Percentiles rank a stretch among this genome's conserved stretches.
Evolutionary conservation across 2,113 vertebrate genomes (phyloP).

Genomic region (Rhynchomys soricoides): DNA sequence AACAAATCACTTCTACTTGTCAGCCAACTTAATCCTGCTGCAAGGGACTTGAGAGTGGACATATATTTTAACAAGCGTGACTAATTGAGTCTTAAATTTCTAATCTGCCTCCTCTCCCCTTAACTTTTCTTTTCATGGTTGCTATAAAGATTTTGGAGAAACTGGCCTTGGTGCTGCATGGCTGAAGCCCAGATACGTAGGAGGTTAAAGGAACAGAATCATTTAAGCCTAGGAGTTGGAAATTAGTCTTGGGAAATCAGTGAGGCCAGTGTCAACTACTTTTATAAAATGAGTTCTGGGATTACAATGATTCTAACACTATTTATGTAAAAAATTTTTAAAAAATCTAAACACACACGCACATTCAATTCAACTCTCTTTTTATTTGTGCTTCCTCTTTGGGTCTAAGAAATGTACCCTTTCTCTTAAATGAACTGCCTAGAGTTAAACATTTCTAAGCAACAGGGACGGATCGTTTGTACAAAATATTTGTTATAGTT

Average conservation of each 20-base stretch:
- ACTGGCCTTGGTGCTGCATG: neutral
- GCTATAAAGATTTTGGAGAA: conserved; percentile 31
- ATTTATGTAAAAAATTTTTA: neutral
- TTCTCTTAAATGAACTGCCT: conserved; percentile 50
- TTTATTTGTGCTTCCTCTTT: conserved; percentile 36
- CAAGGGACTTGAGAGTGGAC: conserved; percentile 49
- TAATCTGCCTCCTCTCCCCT: conserved; percentile 21
- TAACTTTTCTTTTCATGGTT: conserved; percentile 44
- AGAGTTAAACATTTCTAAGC: conserved; percentile 11
- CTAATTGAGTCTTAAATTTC: conserved; percentile 65
- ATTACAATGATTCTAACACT: conserved; percentile 30
- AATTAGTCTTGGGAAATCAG: neutral
- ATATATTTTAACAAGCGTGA: conserved; percentile 64
- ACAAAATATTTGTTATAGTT: conserved; percentile 34
- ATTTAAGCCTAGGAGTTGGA: neutral
- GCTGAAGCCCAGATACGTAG: neutral
- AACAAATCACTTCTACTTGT: conserved; percentile 48
- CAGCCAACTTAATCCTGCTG: conserved; percentile 51
- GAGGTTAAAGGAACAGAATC: neutral
- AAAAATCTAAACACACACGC: neutral
- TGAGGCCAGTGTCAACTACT: neutral
- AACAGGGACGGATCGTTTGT: neutral
- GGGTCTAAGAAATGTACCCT: conserved; percentile 37
- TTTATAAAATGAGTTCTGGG: neutral
- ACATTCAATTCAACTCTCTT: conserved; percentile 42